Percentiles rank a stretch among this genome's conserved stretches.
phyloP scores from a whole-genome alignment of 2,888 invertebrate species.

The Aporophyla nigra region DNA sequence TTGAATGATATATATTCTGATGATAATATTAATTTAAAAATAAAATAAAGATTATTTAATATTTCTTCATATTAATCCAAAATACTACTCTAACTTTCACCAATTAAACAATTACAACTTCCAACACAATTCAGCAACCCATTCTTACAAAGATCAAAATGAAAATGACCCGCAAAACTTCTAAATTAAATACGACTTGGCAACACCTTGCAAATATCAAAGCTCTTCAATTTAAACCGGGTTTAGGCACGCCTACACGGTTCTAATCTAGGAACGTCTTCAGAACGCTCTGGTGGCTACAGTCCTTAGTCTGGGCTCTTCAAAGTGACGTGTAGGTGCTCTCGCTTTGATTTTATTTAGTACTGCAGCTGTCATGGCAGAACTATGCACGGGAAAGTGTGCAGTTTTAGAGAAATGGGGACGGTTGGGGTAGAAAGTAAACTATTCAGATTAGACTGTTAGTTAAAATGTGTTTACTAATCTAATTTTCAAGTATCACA shows the following conservation, averaged over 20 bases:
- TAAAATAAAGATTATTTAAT: too few relatives aligned
- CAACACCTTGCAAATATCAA: conserved; percentile 57
- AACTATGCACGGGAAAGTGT: conserved; percentile 19
- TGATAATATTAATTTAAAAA: too few relatives aligned
- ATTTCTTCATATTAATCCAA: not conserved
- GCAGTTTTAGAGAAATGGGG: conserved; percentile 48
- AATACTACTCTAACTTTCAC: not conserved
- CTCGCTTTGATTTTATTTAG: conserved; percentile 68
- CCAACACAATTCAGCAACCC: conserved; percentile 5
- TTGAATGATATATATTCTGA: too few relatives aligned
- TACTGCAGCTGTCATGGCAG: conserved; percentile 53
- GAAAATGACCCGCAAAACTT: conserved; percentile 56
- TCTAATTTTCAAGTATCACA: not conserved
- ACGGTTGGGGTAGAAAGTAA: not conserved
- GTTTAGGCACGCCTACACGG: conserved; percentile 65
- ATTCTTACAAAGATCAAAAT: conserved; percentile 51
- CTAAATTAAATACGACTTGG: conserved; percentile 62
- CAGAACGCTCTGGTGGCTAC: conserved; percentile 50
- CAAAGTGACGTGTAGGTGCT: conserved; percentile 64
- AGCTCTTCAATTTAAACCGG: conserved; percentile 65
- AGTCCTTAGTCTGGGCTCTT: conserved; percentile 59
- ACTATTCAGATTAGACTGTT: not conserved
- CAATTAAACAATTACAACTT: conserved; percentile 21
- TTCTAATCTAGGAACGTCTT: conserved; percentile 68
- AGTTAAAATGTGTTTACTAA: not conserved